Evolutionary conservation across 2,888 invertebrate genomes (phyloP).

Genomic region (Drosophila siamana): DNA sequence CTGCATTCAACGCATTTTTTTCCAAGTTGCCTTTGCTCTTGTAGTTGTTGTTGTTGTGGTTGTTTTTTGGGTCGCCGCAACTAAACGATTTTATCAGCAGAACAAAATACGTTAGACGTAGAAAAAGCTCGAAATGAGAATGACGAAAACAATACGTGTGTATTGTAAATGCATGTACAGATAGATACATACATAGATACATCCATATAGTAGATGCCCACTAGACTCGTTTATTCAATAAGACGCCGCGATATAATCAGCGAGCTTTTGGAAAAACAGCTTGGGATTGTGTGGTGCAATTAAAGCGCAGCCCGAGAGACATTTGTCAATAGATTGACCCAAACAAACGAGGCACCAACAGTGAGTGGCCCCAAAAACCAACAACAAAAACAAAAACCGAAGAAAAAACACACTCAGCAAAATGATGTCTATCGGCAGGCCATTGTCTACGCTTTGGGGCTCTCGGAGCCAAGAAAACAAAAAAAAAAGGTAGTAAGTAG

Average conservation of each 20-base stretch:
- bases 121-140: constrained; percentile 36
- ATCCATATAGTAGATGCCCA: neutral
- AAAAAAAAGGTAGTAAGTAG: too few relatives aligned
- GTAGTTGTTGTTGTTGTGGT: constrained; percentile 3
- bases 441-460: constrained; percentile 74
- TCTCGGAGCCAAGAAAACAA: constrained; percentile 2
- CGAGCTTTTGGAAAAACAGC: constrained; percentile 28
- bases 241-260: constrained; percentile 55
- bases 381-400: too few relatives aligned
- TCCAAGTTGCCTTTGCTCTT: neutral
- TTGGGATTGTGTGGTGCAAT: constrained; percentile 60
- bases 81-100: constrained; percentile 55
- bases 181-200: too few relatives aligned
- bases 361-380: constrained; percentile 10
- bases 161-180: constrained; percentile 8
- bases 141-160: constrained; percentile 35
- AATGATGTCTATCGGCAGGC: constrained; percentile 71
- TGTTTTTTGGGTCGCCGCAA: constrained; percentile 28
- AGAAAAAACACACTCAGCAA: too few relatives aligned
- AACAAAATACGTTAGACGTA: constrained; percentile 30
- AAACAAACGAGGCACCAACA: constrained; percentile 13
- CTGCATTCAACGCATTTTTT: constrained; percentile 39
- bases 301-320: constrained; percentile 66
- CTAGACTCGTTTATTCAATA: constrained; percentile 47
- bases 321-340: constrained; percentile 74